These are phyloP conservation scores for Pegea sp. DNA, from an alignment of 23 tunicate genomes.

Conservation along the genomic window DNA sequence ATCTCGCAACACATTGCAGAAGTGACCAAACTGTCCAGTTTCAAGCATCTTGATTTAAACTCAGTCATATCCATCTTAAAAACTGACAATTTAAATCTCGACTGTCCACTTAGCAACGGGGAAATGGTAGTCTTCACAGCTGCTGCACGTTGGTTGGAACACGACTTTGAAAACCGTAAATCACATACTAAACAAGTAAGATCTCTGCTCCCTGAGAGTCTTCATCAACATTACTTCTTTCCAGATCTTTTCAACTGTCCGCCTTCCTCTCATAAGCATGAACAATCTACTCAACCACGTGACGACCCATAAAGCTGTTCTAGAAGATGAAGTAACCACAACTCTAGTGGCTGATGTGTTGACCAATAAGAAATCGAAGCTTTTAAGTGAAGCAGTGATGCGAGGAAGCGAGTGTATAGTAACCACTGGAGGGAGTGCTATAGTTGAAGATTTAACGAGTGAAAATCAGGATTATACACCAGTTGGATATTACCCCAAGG, in stretches of 20 bases:
- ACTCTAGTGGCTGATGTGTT: conserved; percentile 20
- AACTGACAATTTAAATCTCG: conserved; percentile 20
- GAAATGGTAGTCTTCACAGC: conserved; percentile 60
- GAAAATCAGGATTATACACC: conserved; percentile 57
- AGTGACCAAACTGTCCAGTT: neutral
- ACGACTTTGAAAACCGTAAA: conserved; percentile 41
- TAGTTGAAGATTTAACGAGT: conserved; percentile 58
- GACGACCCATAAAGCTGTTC: conserved; percentile 36
- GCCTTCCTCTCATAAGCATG: conserved; percentile 42
- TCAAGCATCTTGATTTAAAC: neutral
- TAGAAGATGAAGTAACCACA: conserved; percentile 34
- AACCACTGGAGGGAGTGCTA: conserved; percentile 51
- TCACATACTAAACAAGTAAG: conserved; percentile 37
- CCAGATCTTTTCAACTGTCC: conserved; percentile 52
- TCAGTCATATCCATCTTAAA: neutral
- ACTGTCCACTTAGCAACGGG: conserved; percentile 35
- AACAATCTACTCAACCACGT: conserved; percentile 28
- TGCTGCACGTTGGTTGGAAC: conserved; percentile 33
- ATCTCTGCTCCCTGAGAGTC: no score
- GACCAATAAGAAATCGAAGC: conserved; percentile 13
- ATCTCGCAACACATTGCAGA: neutral
- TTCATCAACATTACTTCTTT: neutral
- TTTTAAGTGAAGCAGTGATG: conserved; percentile 34
- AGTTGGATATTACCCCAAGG: conserved; percentile 35
- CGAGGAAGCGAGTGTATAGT: conserved; percentile 31